Conservation (phyloP, 2,888 invertebrate species). For the Allygus modestus region DNA sequence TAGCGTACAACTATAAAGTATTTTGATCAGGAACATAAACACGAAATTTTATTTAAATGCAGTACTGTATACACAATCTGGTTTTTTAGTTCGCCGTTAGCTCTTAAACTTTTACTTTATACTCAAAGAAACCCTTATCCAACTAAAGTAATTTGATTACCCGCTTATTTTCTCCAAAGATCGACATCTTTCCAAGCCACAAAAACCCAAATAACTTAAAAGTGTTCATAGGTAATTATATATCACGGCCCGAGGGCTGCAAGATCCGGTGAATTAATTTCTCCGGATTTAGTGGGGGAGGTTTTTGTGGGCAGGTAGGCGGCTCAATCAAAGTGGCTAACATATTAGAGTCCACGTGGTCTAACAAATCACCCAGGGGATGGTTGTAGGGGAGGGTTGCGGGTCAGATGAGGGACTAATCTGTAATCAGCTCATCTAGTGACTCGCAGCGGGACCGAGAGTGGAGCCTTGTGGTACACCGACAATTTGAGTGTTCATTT, state of each 20-base stretch:
- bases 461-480: not conserved
- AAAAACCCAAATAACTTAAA: not conserved
- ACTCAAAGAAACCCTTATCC: no score
- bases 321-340: conserved; percentile 46
- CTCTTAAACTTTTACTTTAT: no score
- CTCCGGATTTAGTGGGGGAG: conserved; percentile 27
- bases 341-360: conserved; percentile 54
- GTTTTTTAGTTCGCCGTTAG: no score
- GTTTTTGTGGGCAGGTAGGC: conserved; percentile 43
- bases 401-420: conserved; percentile 18
- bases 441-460: not conserved
- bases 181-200: not conserved
- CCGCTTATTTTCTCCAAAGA: not conserved
- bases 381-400: not conserved
- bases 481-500: no score
- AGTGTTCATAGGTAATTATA: not conserved
- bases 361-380: conserved; percentile 50
- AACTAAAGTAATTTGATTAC: not conserved
- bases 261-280: conserved; percentile 5
- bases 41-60: no score
- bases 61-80: no score
- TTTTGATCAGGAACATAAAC: no score
- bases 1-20: no score
- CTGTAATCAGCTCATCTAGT: conserved; percentile 50
- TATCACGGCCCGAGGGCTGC: not conserved